Base-by-base conservation (phyloP, 2,113 vertebrate genomes). In the Zapus hudsonius region DNA sequence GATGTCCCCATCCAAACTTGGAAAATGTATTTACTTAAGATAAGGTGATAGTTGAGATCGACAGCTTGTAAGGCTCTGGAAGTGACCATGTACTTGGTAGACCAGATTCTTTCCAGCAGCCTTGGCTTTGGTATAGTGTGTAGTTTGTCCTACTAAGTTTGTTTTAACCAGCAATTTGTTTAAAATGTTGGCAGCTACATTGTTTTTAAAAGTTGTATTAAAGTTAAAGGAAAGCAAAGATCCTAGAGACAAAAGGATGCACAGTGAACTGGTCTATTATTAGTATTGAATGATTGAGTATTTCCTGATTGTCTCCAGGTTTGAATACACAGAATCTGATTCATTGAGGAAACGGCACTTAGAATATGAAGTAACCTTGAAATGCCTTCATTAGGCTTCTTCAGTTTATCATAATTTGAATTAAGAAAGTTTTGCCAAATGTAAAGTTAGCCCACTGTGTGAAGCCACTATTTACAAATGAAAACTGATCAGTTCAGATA, bases 261-360 rank as follows among this genome's bases (percentile, higher is more conserved):
- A 40, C 13, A 91, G 6, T 5, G 57, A 52, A 66, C 8, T 75
- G 55, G 3, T 92, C 87, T 93, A 57, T 79, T 93, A 57, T 79
- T 90, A 76, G 22, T 19, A 33, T 91, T 89, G 52, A 79, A n/a
- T 55, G 40, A 78, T 9, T 52, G 52, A 52, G 38, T 70, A 70
- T 70, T 73, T 82, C n/a, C n/a, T n/a, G n/a, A 44, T 79, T 82
- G 73, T 76, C 69, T 94, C 7, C 7, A 44, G 61, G 55, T 78
- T 82, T 87, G 44, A 66, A 86, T 94, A 9, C 76, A 33, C 93
- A 81, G 31, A 87, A 42, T 20, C 47, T 80, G 73, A 59, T 82
- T 95, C 31, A 72, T 95, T 87, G 59, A 84, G 47, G 40, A 84
- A 67, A 73, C 93, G 84, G 40, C 29, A 16, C 82, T 89, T 94